phyloP scores from a whole-genome alignment of 2,113 vertebrate species.

The Esox niger region DNA sequence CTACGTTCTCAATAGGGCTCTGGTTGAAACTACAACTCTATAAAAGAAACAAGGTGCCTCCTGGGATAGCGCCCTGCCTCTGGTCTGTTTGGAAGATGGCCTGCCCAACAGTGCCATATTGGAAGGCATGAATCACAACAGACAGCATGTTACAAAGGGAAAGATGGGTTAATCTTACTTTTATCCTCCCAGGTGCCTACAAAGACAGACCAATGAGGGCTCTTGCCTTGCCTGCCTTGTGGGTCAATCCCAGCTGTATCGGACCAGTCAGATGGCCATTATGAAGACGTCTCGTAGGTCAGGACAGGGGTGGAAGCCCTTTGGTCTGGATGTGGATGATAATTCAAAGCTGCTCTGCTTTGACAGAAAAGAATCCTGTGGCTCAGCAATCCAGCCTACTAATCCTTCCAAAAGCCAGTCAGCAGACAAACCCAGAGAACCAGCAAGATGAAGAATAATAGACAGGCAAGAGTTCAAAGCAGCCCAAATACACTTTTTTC shows the following conservation, averaged over 20 bases:
- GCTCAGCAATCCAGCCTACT: constrained; percentile 26
- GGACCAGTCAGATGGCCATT: not conserved
- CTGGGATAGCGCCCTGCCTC: no score
- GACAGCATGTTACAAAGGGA: no score
- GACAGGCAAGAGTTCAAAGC: constrained; percentile 23
- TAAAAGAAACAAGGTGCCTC: no score
- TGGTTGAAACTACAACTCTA: no score
- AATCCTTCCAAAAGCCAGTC: constrained; percentile 31
- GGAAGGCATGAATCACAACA: no score
- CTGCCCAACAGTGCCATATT: no score
- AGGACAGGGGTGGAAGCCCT: constrained; percentile 7
- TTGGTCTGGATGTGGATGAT: constrained; percentile 30
- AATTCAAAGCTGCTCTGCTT: constrained; percentile 20
- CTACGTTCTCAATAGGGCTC: no score
- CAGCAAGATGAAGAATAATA: not conserved
- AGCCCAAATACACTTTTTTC: not conserved
- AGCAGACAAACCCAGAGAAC: constrained; percentile 24
- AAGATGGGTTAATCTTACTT: no score
- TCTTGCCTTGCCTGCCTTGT: no score
- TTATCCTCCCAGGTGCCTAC: no score
- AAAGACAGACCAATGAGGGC: no score
- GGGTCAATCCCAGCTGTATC: no score
- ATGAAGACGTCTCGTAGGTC: not conserved
- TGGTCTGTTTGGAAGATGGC: not conserved
- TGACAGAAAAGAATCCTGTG: not conserved